phyloP scores from a whole-genome alignment of 2,797 vertebrate genomes.

The Leptoclinus maculatus region DNA sequence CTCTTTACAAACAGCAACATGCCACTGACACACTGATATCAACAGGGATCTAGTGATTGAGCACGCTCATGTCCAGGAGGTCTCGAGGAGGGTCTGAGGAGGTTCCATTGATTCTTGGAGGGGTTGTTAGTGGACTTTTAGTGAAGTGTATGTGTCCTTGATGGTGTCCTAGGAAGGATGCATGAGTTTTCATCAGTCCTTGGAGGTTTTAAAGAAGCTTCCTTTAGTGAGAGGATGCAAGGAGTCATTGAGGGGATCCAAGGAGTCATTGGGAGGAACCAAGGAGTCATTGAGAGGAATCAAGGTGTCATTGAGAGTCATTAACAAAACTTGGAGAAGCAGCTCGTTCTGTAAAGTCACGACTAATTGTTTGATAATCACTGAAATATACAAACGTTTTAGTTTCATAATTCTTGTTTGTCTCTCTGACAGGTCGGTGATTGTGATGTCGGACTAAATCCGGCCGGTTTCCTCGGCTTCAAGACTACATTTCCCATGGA shows the following conservation, averaged over 20 bases:
- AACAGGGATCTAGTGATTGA: constrained; percentile 26
- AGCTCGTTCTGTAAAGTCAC: not conserved
- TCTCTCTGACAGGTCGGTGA: constrained; percentile 37
- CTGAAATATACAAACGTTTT: not conserved
- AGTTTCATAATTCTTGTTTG: not conserved
- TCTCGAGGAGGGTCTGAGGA: not conserved
- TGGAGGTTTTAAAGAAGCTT: not conserved
- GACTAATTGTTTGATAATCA: not conserved
- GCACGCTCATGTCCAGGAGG: not conserved
- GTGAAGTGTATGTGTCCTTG: not conserved
- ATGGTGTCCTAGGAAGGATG: not conserved
- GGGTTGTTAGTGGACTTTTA: not conserved
- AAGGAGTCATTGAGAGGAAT: not conserved
- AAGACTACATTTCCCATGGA: constrained; percentile 68
- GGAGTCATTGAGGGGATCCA: not conserved
- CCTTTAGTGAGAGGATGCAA: not conserved
- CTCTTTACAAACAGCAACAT: constrained; percentile 32
- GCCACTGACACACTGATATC: constrained; percentile 19
- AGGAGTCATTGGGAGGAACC: not conserved
- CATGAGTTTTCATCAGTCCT: not conserved
- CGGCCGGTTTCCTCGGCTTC: constrained; percentile 2
- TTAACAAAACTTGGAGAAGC: not conserved
- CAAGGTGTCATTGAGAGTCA: not conserved
- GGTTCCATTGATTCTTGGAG: not conserved
- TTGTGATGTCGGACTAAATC: constrained; percentile 17